Conservation (phyloP, 2,888 invertebrate genomes). For the Drosophila vallismaia region DNA sequence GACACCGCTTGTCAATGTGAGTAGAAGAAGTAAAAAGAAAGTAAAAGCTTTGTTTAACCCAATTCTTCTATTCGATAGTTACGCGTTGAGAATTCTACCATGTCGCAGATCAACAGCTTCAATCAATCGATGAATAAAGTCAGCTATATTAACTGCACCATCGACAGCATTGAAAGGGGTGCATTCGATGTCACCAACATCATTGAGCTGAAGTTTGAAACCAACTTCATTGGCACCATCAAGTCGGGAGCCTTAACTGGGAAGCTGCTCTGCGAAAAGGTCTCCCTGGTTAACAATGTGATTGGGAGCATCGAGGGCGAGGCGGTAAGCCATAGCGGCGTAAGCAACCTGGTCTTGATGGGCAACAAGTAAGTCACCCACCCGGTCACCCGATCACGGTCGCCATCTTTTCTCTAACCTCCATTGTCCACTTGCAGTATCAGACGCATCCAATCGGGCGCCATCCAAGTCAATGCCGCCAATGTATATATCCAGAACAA, state of each 20-base stretch:
- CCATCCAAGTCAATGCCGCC: slow-evolving; percentile 79
- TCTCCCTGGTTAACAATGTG: slow-evolving; percentile 79
- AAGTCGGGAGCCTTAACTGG: slow-evolving; percentile 81
- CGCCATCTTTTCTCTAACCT: background rate
- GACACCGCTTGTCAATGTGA: slow-evolving; percentile 75
- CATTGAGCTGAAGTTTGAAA: slow-evolving; percentile 78
- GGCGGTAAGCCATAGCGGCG: slow-evolving; percentile 83
- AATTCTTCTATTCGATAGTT: slow-evolving; percentile 59
- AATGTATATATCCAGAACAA: slow-evolving; percentile 79
- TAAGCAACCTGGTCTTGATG: slow-evolving; percentile 75
- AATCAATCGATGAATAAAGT: slow-evolving; percentile 81
- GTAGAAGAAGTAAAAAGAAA: slow-evolving; percentile 17
- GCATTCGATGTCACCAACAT: slow-evolving; percentile 83
- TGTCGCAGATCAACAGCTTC: slow-evolving; percentile 77
- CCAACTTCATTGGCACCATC: slow-evolving; percentile 80
- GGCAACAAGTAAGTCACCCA: slow-evolving; percentile 77
- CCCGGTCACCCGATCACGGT: slow-evolving; percentile 35
- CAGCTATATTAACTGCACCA: slow-evolving; percentile 76
- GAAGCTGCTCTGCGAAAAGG: slow-evolving; percentile 79
- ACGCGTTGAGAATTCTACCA: slow-evolving; percentile 73
- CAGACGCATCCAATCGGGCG: slow-evolving; percentile 77
- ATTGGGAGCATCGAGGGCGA: slow-evolving; percentile 82
- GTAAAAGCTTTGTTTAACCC: no score
- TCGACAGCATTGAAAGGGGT: slow-evolving; percentile 72
- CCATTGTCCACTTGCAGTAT: slow-evolving; percentile 65